phyloP scores from a whole-genome alignment of 2,113 vertebrate species.

The Tyrannus savana region DNA sequence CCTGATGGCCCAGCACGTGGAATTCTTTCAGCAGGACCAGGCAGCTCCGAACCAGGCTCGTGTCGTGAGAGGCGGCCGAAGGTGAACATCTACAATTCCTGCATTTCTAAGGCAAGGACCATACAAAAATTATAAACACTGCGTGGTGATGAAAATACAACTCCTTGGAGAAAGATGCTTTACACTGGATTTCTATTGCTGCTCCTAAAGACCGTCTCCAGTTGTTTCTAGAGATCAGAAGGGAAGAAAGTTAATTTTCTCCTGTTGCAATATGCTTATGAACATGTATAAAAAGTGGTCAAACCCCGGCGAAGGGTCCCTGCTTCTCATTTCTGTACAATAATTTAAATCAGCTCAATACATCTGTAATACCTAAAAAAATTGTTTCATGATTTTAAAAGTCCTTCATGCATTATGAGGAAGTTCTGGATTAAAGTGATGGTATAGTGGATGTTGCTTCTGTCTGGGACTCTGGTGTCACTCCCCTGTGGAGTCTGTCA shows the following conservation, averaged over 20 bases:
- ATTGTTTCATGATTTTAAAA: constrained; percentile 76
- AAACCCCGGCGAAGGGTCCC: constrained; percentile 75
- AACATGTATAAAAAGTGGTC: constrained; percentile 84
- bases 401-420: constrained; percentile 86
- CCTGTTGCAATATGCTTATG: constrained; percentile 71
- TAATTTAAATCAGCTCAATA: constrained; percentile 86
- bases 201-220: constrained; percentile 70
- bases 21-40: neutral
- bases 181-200: constrained; percentile 79
- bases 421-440: constrained; percentile 81
- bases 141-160: constrained; percentile 43
- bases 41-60: neutral
- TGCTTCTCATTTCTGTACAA: constrained; percentile 90
- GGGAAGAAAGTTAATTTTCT: constrained; percentile 66
- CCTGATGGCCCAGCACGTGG: neutral
- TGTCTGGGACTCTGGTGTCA: constrained; percentile 58
- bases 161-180: constrained; percentile 69
- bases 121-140: constrained; percentile 63
- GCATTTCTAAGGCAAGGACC: constrained; percentile 65
- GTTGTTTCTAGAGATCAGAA: constrained; percentile 64
- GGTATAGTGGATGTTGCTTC: constrained; percentile 67
- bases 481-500: constrained; percentile 40
- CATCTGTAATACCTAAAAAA: constrained; percentile 80
- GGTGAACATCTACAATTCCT: constrained; percentile 18
- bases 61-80: neutral